Evolutionary conservation across 2,113 vertebrate species (phyloP).

Genomic region (Cyanoliseus patagonus): DNA sequence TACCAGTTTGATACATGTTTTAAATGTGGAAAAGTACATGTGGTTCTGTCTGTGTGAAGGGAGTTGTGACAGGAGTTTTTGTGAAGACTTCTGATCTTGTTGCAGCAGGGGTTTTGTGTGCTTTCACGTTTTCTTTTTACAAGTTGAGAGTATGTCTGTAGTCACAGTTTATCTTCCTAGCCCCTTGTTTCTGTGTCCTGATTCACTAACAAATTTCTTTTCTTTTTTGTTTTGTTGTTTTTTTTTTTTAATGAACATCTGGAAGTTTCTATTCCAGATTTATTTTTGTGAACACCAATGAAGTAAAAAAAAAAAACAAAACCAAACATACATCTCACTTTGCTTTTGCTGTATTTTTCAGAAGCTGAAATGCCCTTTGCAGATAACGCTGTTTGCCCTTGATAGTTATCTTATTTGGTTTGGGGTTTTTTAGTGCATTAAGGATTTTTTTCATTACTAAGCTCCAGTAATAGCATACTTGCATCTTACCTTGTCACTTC

Average conservation of each 20-base stretch:
- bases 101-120: neutral
- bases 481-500: neutral
- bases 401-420: neutral
- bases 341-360: neutral
- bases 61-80: neutral
- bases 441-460: neutral
- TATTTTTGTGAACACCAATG: neutral
- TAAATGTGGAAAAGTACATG: neutral
- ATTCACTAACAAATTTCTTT: neutral
- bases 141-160: neutral
- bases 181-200: neutral
- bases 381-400: neutral
- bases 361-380: neutral
- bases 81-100: neutral
- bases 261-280: neutral
- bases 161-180: neutral
- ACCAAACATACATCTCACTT: neutral
- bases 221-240: neutral
- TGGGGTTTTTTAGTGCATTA: neutral
- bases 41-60: neutral
- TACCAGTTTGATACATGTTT: neutral
- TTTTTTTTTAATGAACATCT: neutral
- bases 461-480: neutral
- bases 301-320: neutral
- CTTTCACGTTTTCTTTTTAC: neutral